Base-by-base conservation (phyloP, 2,888 invertebrate species). In the Eueremaeus valkanovi region DNA sequence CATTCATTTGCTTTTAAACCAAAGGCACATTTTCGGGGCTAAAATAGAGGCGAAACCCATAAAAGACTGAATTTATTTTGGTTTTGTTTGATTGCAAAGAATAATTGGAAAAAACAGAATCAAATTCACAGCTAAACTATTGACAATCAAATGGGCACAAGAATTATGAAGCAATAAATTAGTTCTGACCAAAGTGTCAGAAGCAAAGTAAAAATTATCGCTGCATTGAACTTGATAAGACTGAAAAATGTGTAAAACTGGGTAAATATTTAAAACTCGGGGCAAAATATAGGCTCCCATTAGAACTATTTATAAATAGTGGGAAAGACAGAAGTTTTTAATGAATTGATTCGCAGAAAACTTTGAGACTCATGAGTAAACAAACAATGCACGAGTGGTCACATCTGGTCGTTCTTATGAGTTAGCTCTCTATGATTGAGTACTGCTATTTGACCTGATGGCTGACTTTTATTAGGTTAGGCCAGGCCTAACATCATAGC, bases 381-480 rank as follows among this genome's bases (percentile, higher is more conserved):
- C 51, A 51, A 51, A 51, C 61, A 61, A 61, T 61, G 61, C 61
- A 61, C 61, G 61, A 61, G 61, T 61, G 61, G 61, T 61, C 61
- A 61, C 61, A 61, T 61, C 61, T 61, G 61, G 29, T 31, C 61
- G 21, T 31, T 61, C 21, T 21, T 61, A n/a, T n/a, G n/a, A n/a
- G n/a, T n/a, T n/a, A 29, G 18, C 9, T 29, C 61, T 61, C 31
- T 13, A 61, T 61, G 31, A 27, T 29, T 29, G 29, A 61, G 31
- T 21, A 2, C 45, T 45, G 21, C 21, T 61, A 31, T 61, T 13
- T 27, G 33, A 61, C 29, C 61, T 61, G 61, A 61, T 61, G 29
- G 27, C 16, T 13, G 29, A 33, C 61, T 61, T 29, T 61, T 61
- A 61, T 29, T 61, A 61, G 61, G 61, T 61, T 33, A 61, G 61